Evolutionary conservation across 2,113 vertebrate genomes (phyloP).

Genomic region (Megalops atlanticus): DNA sequence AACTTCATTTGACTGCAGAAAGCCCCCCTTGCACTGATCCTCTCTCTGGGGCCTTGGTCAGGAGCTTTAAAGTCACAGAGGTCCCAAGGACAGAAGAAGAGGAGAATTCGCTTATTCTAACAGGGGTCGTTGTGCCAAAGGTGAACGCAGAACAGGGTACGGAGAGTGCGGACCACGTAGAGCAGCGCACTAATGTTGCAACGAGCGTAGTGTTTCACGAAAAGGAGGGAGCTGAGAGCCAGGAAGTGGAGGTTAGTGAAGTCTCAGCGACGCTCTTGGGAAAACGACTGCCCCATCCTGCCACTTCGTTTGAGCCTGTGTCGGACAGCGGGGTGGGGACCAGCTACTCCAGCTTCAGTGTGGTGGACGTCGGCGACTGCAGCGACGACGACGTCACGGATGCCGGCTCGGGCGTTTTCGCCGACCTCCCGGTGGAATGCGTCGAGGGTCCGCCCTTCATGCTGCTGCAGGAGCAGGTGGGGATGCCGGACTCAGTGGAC

Average conservation of each 20-base stretch:
- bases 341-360: slow-evolving; percentile 62
- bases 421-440: slow-evolving; percentile 71
- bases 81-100: slow-evolving; percentile 29
- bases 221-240: slow-evolving; percentile 26
- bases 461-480: slow-evolving; percentile 75
- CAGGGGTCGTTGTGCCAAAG: slow-evolving; percentile 43
- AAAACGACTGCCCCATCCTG: slow-evolving; percentile 51
- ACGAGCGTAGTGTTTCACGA: not conserved
- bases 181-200: not conserved
- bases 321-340: slow-evolving; percentile 52
- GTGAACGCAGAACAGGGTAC: slow-evolving; percentile 26
- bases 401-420: slow-evolving; percentile 77
- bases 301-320: slow-evolving; percentile 24
- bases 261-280: slow-evolving; percentile 32
- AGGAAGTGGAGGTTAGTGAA: slow-evolving; percentile 36
- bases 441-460: slow-evolving; percentile 51
- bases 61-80: slow-evolving; percentile 28
- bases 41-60: slow-evolving; percentile 30
- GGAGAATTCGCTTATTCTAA: slow-evolving; percentile 42
- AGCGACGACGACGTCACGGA: slow-evolving; percentile 72
- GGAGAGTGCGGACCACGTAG: too few species aligned
- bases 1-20: slow-evolving; percentile 40
- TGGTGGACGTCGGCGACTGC: slow-evolving; percentile 66
- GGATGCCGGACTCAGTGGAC: slow-evolving; percentile 73
- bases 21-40: slow-evolving; percentile 45